Conservation (phyloP, 1,140 invertebrate genomes). For the Bradysia coprophila region DNA sequence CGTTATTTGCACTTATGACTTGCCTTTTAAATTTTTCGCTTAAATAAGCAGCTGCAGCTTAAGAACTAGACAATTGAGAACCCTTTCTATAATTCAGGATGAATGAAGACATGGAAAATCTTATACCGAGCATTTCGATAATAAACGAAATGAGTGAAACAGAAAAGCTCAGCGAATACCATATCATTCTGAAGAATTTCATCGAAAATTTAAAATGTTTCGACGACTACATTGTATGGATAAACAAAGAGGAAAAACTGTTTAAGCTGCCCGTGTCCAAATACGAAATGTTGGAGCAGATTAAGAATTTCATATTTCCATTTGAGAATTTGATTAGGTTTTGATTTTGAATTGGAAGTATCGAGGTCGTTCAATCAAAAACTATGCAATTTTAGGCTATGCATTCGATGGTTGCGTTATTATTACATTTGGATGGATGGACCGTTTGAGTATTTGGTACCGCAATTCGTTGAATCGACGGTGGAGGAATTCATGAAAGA, state of each 20-base stretch:
- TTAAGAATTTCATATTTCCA: slow-evolving; percentile 45
- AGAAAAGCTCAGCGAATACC: slow-evolving; percentile 38
- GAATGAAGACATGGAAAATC: slow-evolving; percentile 43
- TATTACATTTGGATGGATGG: slow-evolving; percentile 80
- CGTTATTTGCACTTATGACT: no score
- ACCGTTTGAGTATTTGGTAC: slow-evolving; percentile 67
- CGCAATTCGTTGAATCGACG: slow-evolving; percentile 45
- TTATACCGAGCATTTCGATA: slow-evolving; percentile 43
- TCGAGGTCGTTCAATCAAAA: neutral
- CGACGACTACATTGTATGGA: slow-evolving; percentile 56
- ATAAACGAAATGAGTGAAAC: slow-evolving; percentile 52
- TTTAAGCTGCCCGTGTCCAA: slow-evolving; percentile 58
- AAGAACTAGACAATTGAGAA: no score
- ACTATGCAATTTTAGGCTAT: slow-evolving; percentile 17
- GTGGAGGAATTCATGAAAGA: slow-evolving; percentile 54
- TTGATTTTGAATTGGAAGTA: slow-evolving; percentile 11
- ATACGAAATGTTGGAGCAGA: slow-evolving; percentile 56
- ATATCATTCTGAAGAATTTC: slow-evolving; percentile 50
- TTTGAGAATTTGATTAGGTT: slow-evolving; percentile 44
- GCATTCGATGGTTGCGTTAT: slow-evolving; percentile 57
- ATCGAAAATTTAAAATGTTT: slow-evolving; percentile 53
- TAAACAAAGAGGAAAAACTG: slow-evolving; percentile 73
- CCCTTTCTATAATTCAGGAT: no score
- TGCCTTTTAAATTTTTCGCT: no score
- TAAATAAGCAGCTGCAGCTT: no score